phyloP scores from a whole-genome alignment of 2,797 vertebrate genomes.

The Distichodus sexfasciatus region DNA sequence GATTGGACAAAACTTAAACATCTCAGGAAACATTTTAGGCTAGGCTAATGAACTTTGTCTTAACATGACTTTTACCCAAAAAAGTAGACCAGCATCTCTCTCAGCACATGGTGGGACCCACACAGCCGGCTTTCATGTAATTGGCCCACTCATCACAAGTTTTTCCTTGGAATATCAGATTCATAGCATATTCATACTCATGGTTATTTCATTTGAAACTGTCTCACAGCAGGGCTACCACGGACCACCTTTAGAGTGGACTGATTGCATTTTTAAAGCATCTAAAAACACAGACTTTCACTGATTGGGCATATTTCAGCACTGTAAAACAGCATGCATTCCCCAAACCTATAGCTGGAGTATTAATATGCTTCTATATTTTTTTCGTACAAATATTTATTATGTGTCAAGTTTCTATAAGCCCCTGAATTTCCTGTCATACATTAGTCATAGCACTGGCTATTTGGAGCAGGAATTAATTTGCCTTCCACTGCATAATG shows the following conservation, averaged over 20 bases:
- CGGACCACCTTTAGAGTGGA: neutral
- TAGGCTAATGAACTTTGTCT: slow-evolving; percentile 39
- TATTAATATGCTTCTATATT: no score
- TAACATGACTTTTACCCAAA: slow-evolving; percentile 7
- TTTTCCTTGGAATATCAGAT: neutral
- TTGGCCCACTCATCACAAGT: slow-evolving; percentile 2
- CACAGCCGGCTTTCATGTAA: neutral
- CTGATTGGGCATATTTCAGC: neutral
- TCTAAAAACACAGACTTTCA: neutral
- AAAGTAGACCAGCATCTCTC: slow-evolving; percentile 27
- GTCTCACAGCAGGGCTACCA: neutral
- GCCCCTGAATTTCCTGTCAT: slow-evolving; percentile 5
- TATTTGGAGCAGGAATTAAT: slow-evolving; percentile 23
- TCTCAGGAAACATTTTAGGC: slow-evolving; percentile 19
- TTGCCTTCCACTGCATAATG: no score
- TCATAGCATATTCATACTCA: slow-evolving; percentile 12
- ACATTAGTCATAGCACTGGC: slow-evolving; percentile 17
- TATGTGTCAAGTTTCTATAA: slow-evolving; percentile 29
- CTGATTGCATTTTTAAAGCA: slow-evolving; percentile 6
- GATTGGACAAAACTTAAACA: no score
- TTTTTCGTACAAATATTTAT: no score
- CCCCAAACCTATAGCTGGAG: neutral
- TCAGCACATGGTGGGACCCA: slow-evolving; percentile 16
- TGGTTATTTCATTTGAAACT: neutral
- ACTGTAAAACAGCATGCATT: neutral